A percentile compares a stretch with the other conserved stretches of the same genome.
These are phyloP conservation scores for Ambastaia sidthimunki DNA, from an alignment of 2,797 vertebrate species.

Conservation along the genomic window DNA sequence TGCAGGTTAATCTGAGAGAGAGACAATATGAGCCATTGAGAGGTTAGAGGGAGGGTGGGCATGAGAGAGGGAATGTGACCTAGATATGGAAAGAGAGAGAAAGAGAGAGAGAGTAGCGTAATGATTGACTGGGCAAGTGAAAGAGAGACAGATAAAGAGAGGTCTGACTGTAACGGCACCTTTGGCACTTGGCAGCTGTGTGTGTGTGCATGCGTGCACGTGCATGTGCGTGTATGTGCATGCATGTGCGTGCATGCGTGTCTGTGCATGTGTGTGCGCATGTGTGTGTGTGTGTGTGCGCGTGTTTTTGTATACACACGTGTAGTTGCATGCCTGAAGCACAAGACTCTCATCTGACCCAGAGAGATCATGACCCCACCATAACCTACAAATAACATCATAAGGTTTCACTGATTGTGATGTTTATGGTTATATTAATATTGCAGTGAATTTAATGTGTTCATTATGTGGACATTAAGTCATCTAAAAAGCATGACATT, in stretches of 20 bases:
- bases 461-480: neutral
- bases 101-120: constrained; percentile 22
- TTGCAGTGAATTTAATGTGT: neutral
- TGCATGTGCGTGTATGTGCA: no score
- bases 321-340: constrained; percentile 75
- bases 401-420: neutral
- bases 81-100: constrained; percentile 14
- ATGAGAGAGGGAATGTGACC: constrained; percentile 37
- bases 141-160: constrained; percentile 45
- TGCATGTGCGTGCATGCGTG: no score
- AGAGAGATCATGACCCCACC: constrained; percentile 44
- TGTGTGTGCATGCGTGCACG: constrained; percentile 56
- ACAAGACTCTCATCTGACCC: constrained; percentile 80
- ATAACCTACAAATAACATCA: constrained; percentile 26
- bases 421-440: neutral
- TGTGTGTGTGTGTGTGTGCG: no score
- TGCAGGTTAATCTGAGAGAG: constrained; percentile 30
- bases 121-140: constrained; percentile 35
- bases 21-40: constrained; percentile 33
- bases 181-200: constrained; percentile 78
- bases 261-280: no score
- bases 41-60: constrained; percentile 32
- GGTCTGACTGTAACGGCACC: constrained; percentile 70
- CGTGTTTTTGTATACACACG: no score
- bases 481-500: neutral